These are phyloP conservation scores for Bombus confusus DNA, from an alignment of 1,140 invertebrate genomes.

Conservation along the genomic window DNA sequence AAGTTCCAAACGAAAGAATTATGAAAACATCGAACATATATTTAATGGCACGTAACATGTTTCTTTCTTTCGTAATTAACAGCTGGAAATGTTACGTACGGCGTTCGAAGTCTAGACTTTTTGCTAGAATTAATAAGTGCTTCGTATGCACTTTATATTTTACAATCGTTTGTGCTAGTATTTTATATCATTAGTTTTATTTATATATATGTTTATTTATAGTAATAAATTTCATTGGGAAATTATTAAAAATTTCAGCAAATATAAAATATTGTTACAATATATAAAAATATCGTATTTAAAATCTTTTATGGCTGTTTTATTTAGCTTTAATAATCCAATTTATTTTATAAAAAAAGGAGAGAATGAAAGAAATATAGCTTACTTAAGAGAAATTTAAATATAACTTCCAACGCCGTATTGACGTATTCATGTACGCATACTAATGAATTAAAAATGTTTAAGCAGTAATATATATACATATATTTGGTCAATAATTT, in stretches of 20 bases:
- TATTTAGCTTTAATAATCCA: neutral
- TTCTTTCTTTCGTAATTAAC: conserved; percentile 5
- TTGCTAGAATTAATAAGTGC: neutral
- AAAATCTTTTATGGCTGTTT: too few relatives aligned
- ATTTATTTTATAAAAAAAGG: neutral
- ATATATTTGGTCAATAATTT: neutral
- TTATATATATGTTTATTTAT: neutral
- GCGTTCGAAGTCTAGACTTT: conserved; percentile 6
- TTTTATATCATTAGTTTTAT: too few relatives aligned
- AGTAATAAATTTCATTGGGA: neutral
- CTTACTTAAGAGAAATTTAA: neutral
- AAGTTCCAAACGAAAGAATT: conserved; percentile 33
- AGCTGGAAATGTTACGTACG: conserved; percentile 13
- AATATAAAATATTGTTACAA: neutral
- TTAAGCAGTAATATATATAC: neutral
- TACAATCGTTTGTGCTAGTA: too few relatives aligned
- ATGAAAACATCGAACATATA: conserved; percentile 3
- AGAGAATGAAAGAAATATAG: neutral
- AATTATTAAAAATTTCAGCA: neutral
- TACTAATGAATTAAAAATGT: conserved; percentile 13
- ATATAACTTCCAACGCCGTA: neutral
- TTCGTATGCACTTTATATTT: too few relatives aligned
- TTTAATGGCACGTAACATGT: conserved; percentile 46
- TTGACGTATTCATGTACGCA: neutral
- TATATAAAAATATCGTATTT: neutral